A percentile compares a stretch with the other conserved stretches of the same genome.
phyloP scores from a whole-genome alignment of 2,888 invertebrate genomes.

The Lepidonotus clava region DNA sequence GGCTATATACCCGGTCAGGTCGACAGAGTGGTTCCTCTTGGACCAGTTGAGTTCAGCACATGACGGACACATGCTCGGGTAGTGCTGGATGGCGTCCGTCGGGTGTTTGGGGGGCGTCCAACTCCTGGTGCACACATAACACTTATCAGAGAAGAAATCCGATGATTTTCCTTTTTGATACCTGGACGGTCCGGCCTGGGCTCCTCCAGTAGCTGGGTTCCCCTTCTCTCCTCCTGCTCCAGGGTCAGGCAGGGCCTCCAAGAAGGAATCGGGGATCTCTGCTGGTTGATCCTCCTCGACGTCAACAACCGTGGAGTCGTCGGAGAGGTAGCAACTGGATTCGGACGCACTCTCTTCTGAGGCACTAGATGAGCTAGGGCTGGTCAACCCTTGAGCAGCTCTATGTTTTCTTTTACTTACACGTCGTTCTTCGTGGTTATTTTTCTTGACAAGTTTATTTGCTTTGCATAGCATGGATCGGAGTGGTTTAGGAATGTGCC shows the following conservation, averaged over 20 bases:
- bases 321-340: neutral
- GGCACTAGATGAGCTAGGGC: neutral
- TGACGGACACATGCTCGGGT: conserved; percentile 31
- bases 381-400: conserved; percentile 5
- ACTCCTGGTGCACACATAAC: neutral
- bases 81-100: neutral
- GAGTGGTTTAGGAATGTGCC: neutral
- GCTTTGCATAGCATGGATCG: neutral
- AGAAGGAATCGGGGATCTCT: neutral
- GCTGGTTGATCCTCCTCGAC: neutral
- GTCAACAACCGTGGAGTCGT: neutral
- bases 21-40: conserved; percentile 30
- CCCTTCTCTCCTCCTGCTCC: neutral
- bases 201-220: neutral
- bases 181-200: neutral
- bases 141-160: neutral
- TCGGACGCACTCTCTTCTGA: neutral
- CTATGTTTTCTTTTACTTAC: neutral
- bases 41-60: conserved; percentile 55
- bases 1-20: conserved; percentile 46
- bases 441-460: neutral
- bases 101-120: neutral
- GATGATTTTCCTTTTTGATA: neutral
- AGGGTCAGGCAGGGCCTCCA: neutral
- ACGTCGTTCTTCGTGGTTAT: neutral